Base-by-base conservation (phyloP, 2,113 vertebrate species). In the Apistogramma diplotaenia region DNA sequence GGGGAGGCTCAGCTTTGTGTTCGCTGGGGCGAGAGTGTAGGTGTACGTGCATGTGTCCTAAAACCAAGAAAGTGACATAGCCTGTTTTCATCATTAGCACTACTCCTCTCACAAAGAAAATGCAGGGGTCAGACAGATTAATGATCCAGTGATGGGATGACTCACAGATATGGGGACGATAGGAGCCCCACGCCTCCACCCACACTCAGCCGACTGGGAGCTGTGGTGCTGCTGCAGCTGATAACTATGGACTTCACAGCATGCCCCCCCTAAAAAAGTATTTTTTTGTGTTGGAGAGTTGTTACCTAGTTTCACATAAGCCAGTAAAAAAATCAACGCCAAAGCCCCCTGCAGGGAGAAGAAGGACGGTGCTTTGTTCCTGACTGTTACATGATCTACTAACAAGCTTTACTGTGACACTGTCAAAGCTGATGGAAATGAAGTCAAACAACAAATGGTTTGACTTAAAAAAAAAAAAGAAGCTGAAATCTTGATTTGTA, bases 71-170 rank as follows among this genome's bases (percentile, higher is more conserved):
- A 85, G 76, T 29, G 60, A 72, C 76, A 72, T 27, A 79, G 86
- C 40, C 61, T 3, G 10, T 82, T 78, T 87, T 79, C 78, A 82
- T 89, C 92, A 90, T 91, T 92, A 89, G 84, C 84, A 33, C 49
- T 79, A 78, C 78, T 85, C 81, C 83, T 87, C 85, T 89, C 75
- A 71, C 79, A 78, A 75, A 67, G 73, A 87, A 82, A 89, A 92
- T 31, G 73, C 65, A 76, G 76, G 73, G 85, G 89, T 92, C 91
- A 92, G 92, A 83, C 87, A 82, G 91, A 91, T 89, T 90, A 88
- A 94, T 89, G 89, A 92, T 91, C 79, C 59, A 51, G 49, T 53
- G 83, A 82, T 81, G 83, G 84, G 85, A 84, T 92, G 89, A 92
- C 85, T 93, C 91, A 90, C 79, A 89, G 78, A 82, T 89, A 86